Evolutionary conservation across 2,888 invertebrate genomes (phyloP).

Genomic region (Seira ritae): DNA sequence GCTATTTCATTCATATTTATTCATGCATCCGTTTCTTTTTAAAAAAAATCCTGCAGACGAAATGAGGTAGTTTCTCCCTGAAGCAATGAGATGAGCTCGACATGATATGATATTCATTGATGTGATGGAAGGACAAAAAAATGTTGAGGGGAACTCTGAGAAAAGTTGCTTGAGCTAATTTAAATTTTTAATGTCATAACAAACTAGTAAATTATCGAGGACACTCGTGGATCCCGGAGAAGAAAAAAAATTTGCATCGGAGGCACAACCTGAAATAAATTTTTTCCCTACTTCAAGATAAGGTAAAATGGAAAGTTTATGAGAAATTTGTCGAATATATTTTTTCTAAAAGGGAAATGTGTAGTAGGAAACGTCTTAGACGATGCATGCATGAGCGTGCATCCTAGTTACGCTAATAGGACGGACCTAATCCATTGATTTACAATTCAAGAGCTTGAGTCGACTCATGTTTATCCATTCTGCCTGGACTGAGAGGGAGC

Average conservation of each 20-base stretch:
- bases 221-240: neutral
- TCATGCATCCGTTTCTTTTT: no score
- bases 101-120: neutral
- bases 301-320: no score
- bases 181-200: slow-evolving; percentile 6
- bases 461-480: neutral
- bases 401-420: slow-evolving; percentile 50
- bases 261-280: neutral
- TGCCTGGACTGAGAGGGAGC: neutral
- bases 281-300: no score
- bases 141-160: no score
- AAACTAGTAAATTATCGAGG: slow-evolving; percentile 1
- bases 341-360: no score
- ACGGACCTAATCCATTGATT: slow-evolving; percentile 39
- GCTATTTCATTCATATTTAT: no score
- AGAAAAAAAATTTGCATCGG: neutral
- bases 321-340: no score
- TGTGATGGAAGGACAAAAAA: neutral
- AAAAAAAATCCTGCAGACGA: no score
- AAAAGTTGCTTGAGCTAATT: neutral
- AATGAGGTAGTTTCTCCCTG: no score
- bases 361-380: no score
- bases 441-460: slow-evolving; percentile 52
- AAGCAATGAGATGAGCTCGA: neutral
- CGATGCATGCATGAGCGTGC: no score